Evolutionary conservation across 2,797 vertebrate genomes (phyloP).

Genomic region (Todus mexicanus): DNA sequence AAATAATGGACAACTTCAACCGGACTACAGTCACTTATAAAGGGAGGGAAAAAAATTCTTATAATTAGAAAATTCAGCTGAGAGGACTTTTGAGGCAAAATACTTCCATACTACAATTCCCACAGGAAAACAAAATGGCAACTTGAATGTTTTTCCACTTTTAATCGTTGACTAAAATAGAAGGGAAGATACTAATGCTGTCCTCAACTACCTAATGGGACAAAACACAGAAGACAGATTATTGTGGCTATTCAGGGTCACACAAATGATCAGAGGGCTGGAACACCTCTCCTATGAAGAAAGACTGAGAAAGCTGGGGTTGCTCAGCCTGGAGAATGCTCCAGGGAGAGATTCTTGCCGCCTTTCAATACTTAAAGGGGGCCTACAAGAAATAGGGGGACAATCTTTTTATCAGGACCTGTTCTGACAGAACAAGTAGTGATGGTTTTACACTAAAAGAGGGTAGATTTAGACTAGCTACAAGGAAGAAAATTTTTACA

Average conservation of each 20-base stretch:
- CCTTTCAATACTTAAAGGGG: neutral
- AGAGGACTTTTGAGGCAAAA: neutral
- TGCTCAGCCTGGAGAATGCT: neutral
- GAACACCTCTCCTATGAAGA: neutral
- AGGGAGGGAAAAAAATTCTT: neutral
- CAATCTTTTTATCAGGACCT: neutral
- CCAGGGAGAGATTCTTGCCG: neutral
- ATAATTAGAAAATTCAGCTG: neutral
- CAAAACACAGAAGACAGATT: neutral
- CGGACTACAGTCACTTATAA: neutral
- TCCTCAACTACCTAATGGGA: neutral
- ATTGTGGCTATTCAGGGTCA: neutral
- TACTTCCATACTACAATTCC: neutral
- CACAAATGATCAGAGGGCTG: neutral
- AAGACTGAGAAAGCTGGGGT: neutral
- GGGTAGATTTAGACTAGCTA: neutral
- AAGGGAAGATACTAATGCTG: neutral
- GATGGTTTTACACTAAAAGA: neutral
- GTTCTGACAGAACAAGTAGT: neutral
- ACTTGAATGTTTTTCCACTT: neutral
- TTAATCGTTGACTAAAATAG: neutral
- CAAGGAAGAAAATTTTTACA: neutral
- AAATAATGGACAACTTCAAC: neutral
- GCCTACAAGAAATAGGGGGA: neutral
- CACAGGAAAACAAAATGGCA: neutral